Base-by-base conservation (phyloP, 2,113 vertebrate species). In the Ovibos moschatus region DNA sequence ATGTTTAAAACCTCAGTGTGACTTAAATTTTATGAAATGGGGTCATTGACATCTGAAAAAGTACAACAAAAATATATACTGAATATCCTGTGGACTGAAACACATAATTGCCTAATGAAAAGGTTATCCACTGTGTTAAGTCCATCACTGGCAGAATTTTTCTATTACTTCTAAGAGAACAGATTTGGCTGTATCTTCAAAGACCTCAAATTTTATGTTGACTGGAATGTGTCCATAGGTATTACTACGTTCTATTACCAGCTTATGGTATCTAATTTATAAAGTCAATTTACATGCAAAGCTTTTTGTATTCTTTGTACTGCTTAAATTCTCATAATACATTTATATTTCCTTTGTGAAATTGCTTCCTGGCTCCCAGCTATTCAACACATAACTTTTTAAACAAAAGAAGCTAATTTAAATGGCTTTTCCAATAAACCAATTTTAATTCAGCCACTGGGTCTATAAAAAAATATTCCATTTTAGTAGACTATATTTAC, bases 71-170 rank as follows among this genome's bases (percentile, higher is more conserved):
- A 98, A 98, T 96, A 98, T 94, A 98, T 67, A 96, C 88, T 97
- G 98, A 98, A 98, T 98, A 98, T 98, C 97, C 93, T 97, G 92
- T 98, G 96, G 94, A 95, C 97, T 97, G 98, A 98, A 98, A 99
- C 97, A 98, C 97, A 96, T 98, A 99, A 98, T 98, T 99, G 98
- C 98, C 97, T 99, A 98, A 99, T 98, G 98, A 99, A 99, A 99
- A 98, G 98, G 97, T 98, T 99, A 98, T 98, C 97, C 91, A 95
- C 95, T 98, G 98, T 98, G 98, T 98, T 98, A 99, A 99, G 98
- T 98, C 98, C 94, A 97, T 98, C 98, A 99, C 96, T 98, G 97
- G 97, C 51, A 98, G 98, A 98, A 91, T 0, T 95, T 98, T 98
- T 98, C 98, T 94, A 95, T 98, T 97, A 94, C 96, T 98, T 98